Conservation (phyloP, 2,888 invertebrate species). For the Hemaris fuciformis region DNA sequence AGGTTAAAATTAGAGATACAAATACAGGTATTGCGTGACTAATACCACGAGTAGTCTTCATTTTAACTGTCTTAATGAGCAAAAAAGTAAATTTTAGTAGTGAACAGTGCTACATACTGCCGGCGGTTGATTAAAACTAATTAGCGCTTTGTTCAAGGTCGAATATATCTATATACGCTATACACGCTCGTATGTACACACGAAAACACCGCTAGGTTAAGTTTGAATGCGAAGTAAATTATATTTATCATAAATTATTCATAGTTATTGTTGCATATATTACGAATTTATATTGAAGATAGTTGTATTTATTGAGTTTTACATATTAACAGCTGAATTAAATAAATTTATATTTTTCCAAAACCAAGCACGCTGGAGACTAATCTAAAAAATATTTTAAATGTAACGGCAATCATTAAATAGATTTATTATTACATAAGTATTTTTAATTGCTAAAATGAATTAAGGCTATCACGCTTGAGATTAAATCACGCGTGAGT, state of each 20-base stretch:
- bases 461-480: neutral
- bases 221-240: neutral
- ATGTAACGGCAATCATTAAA: neutral
- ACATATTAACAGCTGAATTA: neutral
- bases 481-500: slow-evolving; percentile 7
- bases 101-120: neutral
- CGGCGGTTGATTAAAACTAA: neutral
- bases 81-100: neutral
- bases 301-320: neutral
- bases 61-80: neutral
- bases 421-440: neutral
- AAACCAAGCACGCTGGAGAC: neutral
- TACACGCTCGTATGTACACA: neutral
- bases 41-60: neutral
- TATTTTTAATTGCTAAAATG: neutral
- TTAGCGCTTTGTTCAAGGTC: slow-evolving; percentile 1
- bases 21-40: neutral
- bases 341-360: neutral
- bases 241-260: neutral
- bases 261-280: neutral
- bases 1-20: neutral
- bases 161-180: neutral
- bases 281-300: neutral
- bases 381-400: neutral
- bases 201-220: neutral